Conservation (phyloP, 2,797 vertebrate species). For the Limnodromus scolopaceus region DNA sequence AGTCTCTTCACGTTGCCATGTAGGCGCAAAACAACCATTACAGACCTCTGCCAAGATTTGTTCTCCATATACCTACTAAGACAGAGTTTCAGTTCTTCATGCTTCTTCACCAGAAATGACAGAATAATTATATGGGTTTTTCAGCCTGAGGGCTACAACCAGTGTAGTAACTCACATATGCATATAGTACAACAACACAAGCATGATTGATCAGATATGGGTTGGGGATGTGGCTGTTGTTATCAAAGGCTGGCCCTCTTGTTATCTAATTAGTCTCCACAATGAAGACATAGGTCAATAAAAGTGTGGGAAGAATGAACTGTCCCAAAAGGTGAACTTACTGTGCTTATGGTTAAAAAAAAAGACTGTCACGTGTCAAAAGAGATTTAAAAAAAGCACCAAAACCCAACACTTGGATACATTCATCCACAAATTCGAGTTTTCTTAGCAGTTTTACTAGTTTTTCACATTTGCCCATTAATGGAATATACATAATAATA, state of each 20-base stretch:
- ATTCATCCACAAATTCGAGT: not conserved
- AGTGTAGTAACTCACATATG: rapidly evolving
- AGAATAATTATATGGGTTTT: not conserved
- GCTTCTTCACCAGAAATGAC: not conserved
- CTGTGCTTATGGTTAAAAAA: not conserved
- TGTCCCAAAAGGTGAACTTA: not conserved
- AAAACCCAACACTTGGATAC: not conserved
- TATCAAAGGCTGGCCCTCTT: not conserved
- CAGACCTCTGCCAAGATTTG: not conserved
- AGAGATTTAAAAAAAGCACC: not conserved
- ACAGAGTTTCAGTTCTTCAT: rapidly evolving
- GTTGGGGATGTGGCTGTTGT: not conserved
- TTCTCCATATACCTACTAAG: not conserved
- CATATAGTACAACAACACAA: not conserved
- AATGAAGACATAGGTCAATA: not conserved
- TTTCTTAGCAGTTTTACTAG: not conserved
- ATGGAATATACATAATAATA: not conserved
- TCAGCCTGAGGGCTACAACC: not conserved
- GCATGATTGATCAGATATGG: not conserved
- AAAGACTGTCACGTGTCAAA: not conserved
- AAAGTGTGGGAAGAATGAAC: not conserved
- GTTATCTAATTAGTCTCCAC: not conserved
- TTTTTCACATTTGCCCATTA: not conserved
- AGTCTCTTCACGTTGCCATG: not conserved
- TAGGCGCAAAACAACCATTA: not conserved